These are phyloP conservation scores for Pogonus chalceus DNA, from an alignment of 1,140 invertebrate genomes.

Conservation along the genomic window DNA sequence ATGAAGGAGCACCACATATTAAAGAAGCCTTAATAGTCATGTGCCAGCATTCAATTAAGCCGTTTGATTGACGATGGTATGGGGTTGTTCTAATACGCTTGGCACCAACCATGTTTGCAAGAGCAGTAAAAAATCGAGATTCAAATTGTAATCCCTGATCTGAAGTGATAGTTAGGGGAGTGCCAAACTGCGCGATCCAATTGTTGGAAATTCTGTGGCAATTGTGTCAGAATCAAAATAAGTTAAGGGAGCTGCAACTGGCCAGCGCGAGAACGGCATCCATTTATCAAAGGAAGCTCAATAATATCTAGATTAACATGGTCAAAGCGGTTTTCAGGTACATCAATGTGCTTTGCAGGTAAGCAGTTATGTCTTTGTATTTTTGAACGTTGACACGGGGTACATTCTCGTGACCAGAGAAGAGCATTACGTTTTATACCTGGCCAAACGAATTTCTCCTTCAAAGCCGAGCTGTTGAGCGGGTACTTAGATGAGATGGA, in stretches of 20 bases:
- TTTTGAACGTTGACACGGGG: constrained; percentile 18
- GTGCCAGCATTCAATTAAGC: constrained; percentile 22
- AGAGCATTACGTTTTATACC: constrained; percentile 14
- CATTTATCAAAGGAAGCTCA: constrained; percentile 30
- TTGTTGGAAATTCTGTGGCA: constrained; percentile 23
- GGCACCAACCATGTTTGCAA: constrained; percentile 20
- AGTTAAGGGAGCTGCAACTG: too few relatives aligned
- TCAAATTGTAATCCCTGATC: constrained; percentile 33
- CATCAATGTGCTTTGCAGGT: constrained; percentile 8
- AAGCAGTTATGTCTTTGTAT: constrained; percentile 14
- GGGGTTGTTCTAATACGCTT: constrained; percentile 23
- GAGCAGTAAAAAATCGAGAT: constrained; percentile 15
- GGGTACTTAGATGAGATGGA: too few relatives aligned
- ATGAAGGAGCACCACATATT: constrained; percentile 12
- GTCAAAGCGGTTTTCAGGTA: constrained; percentile 12
- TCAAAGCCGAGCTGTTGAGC: too few relatives aligned
- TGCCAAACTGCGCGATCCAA: constrained; percentile 24
- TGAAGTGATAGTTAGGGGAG: constrained; percentile 24
- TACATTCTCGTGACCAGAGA: constrained; percentile 15
- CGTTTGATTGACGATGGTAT: constrained; percentile 28
- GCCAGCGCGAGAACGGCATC: too few relatives aligned
- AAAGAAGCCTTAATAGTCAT: constrained; percentile 21
- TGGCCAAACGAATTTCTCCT: constrained; percentile 19
- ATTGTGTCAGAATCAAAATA: constrained; percentile 28
- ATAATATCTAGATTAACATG: constrained; percentile 42